These are phyloP conservation scores for Epiperipatus broadwayi DNA, from an alignment of 2,888 invertebrate genomes.

Conservation along the genomic window DNA sequence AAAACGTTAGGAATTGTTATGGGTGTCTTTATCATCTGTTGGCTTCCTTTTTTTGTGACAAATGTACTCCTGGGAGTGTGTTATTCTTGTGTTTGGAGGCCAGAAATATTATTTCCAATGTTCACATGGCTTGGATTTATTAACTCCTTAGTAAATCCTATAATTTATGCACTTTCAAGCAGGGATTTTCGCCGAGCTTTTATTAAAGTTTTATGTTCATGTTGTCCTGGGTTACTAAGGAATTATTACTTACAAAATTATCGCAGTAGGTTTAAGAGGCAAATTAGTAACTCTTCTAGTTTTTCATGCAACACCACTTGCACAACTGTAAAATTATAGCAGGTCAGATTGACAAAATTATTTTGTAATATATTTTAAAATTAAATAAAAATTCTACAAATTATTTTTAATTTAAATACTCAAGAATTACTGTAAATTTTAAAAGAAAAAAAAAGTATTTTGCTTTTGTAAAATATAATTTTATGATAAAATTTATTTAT, in stretches of 20 bases:
- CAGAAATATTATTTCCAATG: conserved; percentile 64
- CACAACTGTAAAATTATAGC: too few species aligned
- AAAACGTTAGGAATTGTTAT: conserved; percentile 91
- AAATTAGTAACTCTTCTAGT: too few species aligned
- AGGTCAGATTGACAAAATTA: too few species aligned
- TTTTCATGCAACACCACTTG: too few species aligned
- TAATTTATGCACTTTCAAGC: conserved; percentile 96
- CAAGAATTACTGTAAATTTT: too few species aligned
- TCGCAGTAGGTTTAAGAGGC: too few species aligned
- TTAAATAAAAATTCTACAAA: too few species aligned
- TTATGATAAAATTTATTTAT: too few species aligned
- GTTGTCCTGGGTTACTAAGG: conserved; percentile 40
- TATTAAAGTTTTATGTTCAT: conserved; percentile 59
- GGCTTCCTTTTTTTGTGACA: conserved; percentile 91
- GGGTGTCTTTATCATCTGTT: conserved; percentile 89
- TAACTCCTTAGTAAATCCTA: conserved; percentile 88
- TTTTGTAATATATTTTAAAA: too few species aligned
- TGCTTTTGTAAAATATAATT: too few species aligned
- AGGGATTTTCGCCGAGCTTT: conserved; percentile 81
- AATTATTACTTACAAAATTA: neutral
- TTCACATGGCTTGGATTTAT: conserved; percentile 91
- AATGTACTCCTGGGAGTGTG: conserved; percentile 70
- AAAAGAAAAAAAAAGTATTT: too few species aligned
- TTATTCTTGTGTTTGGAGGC: conserved; percentile 67
- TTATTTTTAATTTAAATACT: too few species aligned